phyloP scores from a whole-genome alignment of 2,888 invertebrate species.

The Calephelis perditalis region DNA sequence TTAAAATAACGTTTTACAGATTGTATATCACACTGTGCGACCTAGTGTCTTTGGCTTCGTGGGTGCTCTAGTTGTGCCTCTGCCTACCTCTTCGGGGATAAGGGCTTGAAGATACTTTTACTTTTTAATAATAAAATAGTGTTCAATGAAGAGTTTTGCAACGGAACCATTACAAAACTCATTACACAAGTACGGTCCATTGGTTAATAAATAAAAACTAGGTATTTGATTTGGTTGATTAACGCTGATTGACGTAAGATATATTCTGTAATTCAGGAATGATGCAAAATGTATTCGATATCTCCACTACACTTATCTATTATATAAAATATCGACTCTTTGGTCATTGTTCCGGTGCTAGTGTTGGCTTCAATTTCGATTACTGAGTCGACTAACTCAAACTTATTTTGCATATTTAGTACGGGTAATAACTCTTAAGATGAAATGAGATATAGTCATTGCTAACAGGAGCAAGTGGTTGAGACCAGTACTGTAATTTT shows the following conservation, averaged over 20 bases:
- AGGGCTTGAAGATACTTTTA: neutral
- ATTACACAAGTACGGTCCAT: neutral
- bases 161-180: neutral
- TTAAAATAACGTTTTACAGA: no score
- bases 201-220: neutral
- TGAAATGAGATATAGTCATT: no score
- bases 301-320: neutral
- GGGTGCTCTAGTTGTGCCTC: no score
- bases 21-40: no score
- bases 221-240: neutral
- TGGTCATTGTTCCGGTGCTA: no score
- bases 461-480: no score
- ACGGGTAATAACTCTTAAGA: no score
- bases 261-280: neutral
- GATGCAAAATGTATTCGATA: neutral
- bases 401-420: neutral
- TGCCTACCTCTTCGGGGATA: no score
- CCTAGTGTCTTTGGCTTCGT: no score
- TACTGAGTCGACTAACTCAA: neutral
- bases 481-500: no score
- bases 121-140: neutral
- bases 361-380: neutral
- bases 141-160: neutral
- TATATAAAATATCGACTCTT: no score
- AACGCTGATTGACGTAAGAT: neutral